Evolutionary conservation across 2,888 invertebrate genomes (phyloP).

Genomic region (Hirtodrosophila cameraria): DNA sequence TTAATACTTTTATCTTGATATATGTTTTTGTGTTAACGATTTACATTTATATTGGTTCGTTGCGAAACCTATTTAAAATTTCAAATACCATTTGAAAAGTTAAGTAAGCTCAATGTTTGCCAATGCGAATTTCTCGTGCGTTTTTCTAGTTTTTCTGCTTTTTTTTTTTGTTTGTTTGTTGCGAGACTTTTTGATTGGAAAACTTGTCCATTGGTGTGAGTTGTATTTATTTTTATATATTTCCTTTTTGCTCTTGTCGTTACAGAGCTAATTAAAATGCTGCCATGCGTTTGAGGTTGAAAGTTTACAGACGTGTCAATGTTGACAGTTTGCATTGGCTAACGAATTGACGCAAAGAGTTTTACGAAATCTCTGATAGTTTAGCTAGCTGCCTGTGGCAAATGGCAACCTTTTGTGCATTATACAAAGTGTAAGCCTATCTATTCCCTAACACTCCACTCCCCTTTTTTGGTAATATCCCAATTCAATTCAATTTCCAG

Average conservation of each 20-base stretch:
- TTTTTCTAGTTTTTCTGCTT: constrained; percentile 28
- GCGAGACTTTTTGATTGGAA: constrained; percentile 55
- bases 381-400: no score
- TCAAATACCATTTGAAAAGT: constrained; percentile 7
- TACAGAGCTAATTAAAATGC: constrained; percentile 50
- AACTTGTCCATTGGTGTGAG: constrained; percentile 40
- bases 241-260: background rate
- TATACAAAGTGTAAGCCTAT: background rate
- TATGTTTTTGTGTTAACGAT: background rate
- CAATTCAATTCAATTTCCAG: constrained; percentile 28
- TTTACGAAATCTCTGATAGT: no score
- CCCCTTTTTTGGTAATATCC: constrained; percentile 1
- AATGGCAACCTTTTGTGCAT: no score
- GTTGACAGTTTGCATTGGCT: constrained; percentile 39
- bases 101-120: constrained; percentile 18
- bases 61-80: constrained; percentile 7
- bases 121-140: constrained; percentile 38
- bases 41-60: background rate
- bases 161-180: constrained; percentile 25
- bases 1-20: no score
- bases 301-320: constrained; percentile 43
- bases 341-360: constrained; percentile 18
- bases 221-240: constrained; percentile 6
- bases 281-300: constrained; percentile 24
- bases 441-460: background rate